Percentiles rank a stretch among this genome's conserved stretches.
Evolutionary conservation across 2,797 vertebrate genomes (phyloP).

Genomic region (Cossypha polioptera): DNA sequence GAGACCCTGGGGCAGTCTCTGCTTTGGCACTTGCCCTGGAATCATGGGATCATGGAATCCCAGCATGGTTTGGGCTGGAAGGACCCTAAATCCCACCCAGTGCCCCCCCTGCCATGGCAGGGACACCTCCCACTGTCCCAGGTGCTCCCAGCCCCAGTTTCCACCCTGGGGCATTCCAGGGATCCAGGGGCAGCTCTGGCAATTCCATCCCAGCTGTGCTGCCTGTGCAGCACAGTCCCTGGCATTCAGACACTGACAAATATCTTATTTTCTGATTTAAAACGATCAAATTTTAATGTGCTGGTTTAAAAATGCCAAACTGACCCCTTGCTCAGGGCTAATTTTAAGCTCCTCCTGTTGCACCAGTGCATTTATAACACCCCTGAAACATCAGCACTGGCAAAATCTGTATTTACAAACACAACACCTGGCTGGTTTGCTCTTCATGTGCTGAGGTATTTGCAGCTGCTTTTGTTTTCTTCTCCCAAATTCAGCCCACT

Average conservation of each 20-base stretch:
- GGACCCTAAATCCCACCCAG: fast-evolving
- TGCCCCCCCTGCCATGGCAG: neutral
- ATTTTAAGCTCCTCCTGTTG: neutral
- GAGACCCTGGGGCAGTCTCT: neutral
- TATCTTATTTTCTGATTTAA: neutral
- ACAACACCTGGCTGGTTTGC: neutral
- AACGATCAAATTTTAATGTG: neutral
- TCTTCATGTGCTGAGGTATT: neutral
- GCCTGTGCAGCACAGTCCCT: neutral
- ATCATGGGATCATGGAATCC: fast-evolving
- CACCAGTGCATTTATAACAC: fast-evolving
- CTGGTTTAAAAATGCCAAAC: neutral
- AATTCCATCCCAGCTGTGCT: too few relatives aligned
- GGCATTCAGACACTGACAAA: neutral
- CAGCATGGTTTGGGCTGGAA: fast-evolving
- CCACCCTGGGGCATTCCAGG: neutral
- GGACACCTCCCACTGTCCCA: neutral
- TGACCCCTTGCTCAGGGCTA: neutral
- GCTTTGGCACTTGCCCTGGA: neutral
- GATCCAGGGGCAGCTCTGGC: neutral
- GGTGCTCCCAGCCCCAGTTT: too few relatives aligned
- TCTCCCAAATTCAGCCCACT: neutral
- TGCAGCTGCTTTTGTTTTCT: neutral
- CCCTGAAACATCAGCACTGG: neutral
- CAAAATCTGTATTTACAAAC: neutral